Percentiles rank a stretch among this genome's conserved stretches.
These are phyloP conservation scores for Plutella xylostella DNA, from an alignment of 2,888 invertebrate genomes.

Conservation along the genomic window DNA sequence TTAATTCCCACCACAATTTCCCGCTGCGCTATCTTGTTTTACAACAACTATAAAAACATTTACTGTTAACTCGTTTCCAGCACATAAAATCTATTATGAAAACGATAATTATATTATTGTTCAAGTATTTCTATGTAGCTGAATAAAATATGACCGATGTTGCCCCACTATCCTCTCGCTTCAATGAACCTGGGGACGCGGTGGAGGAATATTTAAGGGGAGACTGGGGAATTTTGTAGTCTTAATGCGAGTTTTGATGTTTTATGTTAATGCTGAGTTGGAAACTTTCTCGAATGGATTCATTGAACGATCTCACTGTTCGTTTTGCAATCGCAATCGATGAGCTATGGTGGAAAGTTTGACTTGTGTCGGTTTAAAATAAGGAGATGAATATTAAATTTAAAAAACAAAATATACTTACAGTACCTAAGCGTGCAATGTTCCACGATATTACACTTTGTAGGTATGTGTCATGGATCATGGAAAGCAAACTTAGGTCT, in stretches of 20 bases:
- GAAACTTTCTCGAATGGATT: conserved; percentile 43
- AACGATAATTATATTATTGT: conserved; percentile 69
- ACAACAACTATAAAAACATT: conserved; percentile 8
- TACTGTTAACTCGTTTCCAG: conserved; percentile 43
- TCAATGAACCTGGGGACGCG: conserved; percentile 35
- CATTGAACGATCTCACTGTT: conserved; percentile 34
- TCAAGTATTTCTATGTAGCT: conserved; percentile 62
- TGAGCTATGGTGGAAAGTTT: too few relatives aligned
- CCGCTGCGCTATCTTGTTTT: neutral
- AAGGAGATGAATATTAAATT: too few relatives aligned
- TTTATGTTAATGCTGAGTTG: conserved; percentile 60
- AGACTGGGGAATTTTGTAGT: conserved; percentile 33
- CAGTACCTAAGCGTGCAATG: too few relatives aligned
- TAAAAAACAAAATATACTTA: too few relatives aligned
- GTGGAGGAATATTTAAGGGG: conserved; percentile 43
- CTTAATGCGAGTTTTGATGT: conserved; percentile 67
- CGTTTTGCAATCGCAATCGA: too few relatives aligned
- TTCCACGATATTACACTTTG: too few relatives aligned
- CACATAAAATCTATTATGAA: conserved; percentile 57
- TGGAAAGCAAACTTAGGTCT: too few relatives aligned
- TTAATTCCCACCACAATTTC: too few relatives aligned
- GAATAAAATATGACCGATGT: conserved; percentile 51
- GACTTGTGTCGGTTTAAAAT: too few relatives aligned
- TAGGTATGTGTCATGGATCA: too few relatives aligned
- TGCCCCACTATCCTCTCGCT: conserved; percentile 29